Evolutionary conservation across 2,888 invertebrate species (phyloP).

Genomic region (Trachelus iudaicus): DNA sequence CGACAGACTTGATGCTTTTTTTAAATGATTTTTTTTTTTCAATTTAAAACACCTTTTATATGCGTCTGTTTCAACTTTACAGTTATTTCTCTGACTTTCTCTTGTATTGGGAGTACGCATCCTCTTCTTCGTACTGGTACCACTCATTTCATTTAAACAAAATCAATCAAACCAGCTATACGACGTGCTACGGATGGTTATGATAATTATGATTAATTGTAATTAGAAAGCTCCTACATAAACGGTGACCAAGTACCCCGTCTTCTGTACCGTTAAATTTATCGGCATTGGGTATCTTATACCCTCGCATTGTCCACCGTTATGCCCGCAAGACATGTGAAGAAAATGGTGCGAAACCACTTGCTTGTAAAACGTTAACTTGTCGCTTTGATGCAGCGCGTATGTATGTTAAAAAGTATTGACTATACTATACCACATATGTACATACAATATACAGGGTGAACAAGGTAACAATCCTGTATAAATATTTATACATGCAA

Average conservation of each 20-base stretch:
- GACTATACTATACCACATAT: not conserved
- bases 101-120: not conserved
- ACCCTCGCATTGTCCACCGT: constrained; percentile 4
- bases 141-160: not conserved
- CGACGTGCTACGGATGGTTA: not conserved
- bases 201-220: constrained; percentile 1
- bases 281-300: constrained; percentile 3
- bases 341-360: not conserved
- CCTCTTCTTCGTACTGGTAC: not conserved
- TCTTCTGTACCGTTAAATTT: constrained; percentile 8
- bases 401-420: not conserved
- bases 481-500: constrained; percentile 26
- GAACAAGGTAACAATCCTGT: constrained; percentile 2
- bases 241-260: not conserved
- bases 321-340: not conserved
- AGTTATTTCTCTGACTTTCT: not conserved
- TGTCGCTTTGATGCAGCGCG: constrained; percentile 9
- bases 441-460: not conserved
- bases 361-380: constrained; percentile 16
- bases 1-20: not conserved
- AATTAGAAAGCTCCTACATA: constrained; percentile 1
- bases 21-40: too few species aligned
- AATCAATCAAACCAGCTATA: not conserved
- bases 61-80: not conserved
- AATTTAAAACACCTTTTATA: not conserved